Conservation (phyloP, 2,113 vertebrate species). For the Onychostruthus taczanowskii region DNA sequence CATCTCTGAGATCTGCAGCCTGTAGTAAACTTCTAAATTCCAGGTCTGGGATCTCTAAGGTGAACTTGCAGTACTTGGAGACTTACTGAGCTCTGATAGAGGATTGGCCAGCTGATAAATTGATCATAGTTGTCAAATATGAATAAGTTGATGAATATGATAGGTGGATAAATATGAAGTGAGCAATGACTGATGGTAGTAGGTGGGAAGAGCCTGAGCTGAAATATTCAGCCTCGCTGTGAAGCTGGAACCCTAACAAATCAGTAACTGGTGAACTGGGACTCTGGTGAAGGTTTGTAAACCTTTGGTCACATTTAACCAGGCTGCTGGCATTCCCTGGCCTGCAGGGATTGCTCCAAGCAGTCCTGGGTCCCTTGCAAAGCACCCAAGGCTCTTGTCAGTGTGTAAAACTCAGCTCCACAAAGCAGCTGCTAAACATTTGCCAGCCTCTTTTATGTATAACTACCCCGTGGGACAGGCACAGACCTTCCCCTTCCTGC, state of each 20-base stretch:
- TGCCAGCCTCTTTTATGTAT: neutral
- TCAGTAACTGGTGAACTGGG: neutral
- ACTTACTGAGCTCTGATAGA: neutral
- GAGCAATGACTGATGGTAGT: neutral
- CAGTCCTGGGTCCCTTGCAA: neutral
- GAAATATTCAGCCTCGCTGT: neutral
- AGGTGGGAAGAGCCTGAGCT: neutral
- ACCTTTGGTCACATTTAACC: neutral
- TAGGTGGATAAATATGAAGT: neutral
- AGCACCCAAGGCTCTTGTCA: neutral
- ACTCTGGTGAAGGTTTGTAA: neutral
- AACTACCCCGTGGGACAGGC: neutral
- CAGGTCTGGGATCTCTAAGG: neutral
- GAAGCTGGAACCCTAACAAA: neutral
- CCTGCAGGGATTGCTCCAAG: neutral
- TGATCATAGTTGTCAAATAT: neutral
- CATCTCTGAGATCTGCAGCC: neutral
- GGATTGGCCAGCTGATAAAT: neutral
- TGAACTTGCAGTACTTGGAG: neutral
- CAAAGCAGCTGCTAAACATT: constrained; percentile 22
- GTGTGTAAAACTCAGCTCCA: neutral
- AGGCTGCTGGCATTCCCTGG: neutral
- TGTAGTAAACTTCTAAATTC: neutral
- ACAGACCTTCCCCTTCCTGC: neutral
- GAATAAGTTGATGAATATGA: neutral